A percentile compares a stretch with the other conserved stretches of the same genome.
These are phyloP conservation scores for Gymnarchus niloticus DNA, from an alignment of 2,113 vertebrate genomes.

Conservation along the genomic window DNA sequence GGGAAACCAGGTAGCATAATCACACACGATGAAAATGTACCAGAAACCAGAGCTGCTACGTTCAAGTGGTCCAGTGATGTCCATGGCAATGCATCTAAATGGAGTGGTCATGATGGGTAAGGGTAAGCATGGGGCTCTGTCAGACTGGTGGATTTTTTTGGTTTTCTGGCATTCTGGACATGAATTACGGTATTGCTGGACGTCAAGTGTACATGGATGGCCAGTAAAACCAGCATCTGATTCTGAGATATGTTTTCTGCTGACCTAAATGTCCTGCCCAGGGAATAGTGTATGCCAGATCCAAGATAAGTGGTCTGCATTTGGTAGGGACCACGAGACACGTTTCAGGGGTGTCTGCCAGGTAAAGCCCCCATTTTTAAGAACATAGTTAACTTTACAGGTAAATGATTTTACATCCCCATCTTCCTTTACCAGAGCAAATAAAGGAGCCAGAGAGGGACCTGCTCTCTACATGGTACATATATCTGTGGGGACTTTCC, in stretches of 20 bases:
- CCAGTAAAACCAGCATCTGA: background rate
- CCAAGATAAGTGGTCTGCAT: background rate
- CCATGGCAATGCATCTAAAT: background rate
- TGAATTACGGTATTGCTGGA: background rate
- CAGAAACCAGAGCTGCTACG: background rate
- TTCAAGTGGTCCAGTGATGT: background rate
- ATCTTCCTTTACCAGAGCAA: background rate
- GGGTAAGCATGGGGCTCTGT: too few species aligned
- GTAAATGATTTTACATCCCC: background rate
- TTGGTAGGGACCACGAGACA: background rate
- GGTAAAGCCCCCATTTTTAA: background rate
- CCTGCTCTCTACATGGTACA: background rate
- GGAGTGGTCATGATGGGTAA: too few species aligned
- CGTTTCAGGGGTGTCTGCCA: background rate
- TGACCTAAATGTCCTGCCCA: background rate
- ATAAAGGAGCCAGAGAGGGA: background rate
- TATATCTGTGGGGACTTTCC: background rate
- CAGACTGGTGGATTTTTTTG: too few species aligned
- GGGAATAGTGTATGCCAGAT: background rate
- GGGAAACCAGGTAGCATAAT: background rate
- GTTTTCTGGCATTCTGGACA: background rate
- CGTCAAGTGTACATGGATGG: background rate
- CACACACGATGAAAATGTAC: slow-evolving; percentile 1
- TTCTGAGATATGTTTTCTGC: background rate
- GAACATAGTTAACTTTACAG: background rate